These are phyloP conservation scores for Folsomia candida DNA, from an alignment of 2,888 invertebrate species.

Conservation along the genomic window DNA sequence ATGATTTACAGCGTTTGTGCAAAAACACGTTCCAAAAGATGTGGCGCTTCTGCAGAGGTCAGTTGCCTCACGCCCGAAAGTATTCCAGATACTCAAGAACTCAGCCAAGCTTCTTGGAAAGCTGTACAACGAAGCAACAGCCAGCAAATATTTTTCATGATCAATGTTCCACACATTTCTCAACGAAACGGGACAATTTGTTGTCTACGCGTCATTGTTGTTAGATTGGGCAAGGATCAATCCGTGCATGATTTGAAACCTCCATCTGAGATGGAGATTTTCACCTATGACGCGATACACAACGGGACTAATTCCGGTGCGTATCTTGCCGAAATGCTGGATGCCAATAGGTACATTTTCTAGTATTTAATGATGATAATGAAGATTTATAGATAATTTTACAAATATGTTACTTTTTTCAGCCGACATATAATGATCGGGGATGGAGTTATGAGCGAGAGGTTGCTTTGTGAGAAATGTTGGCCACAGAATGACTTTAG, in stretches of 20 bases:
- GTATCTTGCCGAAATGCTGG: constrained; percentile 81
- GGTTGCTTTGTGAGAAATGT: constrained; percentile 42
- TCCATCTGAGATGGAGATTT: constrained; percentile 68
- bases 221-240: constrained; percentile 65
- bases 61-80: constrained; percentile 71
- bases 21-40: constrained; percentile 71
- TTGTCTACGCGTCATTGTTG: constrained; percentile 75
- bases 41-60: constrained; percentile 65
- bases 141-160: constrained; percentile 69
- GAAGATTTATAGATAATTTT: neutral
- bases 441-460: constrained; percentile 45
- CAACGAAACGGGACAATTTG: constrained; percentile 85
- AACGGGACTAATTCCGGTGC: constrained; percentile 67
- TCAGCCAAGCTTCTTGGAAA: constrained; percentile 54
- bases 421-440: constrained; percentile 48
- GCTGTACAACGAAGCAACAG: constrained; percentile 58
- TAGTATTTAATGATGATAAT: neutral
- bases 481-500: constrained; percentile 20
- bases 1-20: constrained; percentile 62
- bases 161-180: constrained; percentile 68
- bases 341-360: constrained; percentile 21
- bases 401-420: no score
- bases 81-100: constrained; percentile 65
- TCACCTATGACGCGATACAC: constrained; percentile 72
- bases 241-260: constrained; percentile 66